Evolutionary conservation across 1,140 invertebrate species (phyloP), one percentile per base, ranked within the genome.

Genomic region (Drosophila leontia): DNA sequence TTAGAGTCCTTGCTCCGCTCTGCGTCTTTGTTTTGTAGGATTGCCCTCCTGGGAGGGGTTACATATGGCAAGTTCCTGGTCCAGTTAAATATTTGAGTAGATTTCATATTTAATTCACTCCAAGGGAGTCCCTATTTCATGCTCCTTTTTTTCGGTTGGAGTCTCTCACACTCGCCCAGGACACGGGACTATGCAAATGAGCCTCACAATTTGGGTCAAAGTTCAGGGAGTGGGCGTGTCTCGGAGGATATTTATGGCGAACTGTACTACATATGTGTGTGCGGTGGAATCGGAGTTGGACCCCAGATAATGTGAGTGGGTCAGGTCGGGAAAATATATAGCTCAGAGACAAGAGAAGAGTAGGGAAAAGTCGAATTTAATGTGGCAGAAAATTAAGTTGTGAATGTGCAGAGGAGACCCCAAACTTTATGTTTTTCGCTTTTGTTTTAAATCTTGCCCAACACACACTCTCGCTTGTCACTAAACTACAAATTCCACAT

Each of bases 71-170:
- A 13, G 50, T 17, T 19, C 17, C 44, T 15, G 37, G 45, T n/a
- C 53, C 60, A 57, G 71, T 78, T 88, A 84, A 87, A 87, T 87
- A 88, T 87, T 87, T 83, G 72, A 78, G 67, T 80, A 71, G 80
- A 61, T 83, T 80, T 74, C 61, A 71, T 77, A 88, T 80, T 88
- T 87, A 88, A 87, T 88, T 88, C 78, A 83, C 86, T 80, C 80
- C 44, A 80, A 78, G 84, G 84, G 79, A 56, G 37, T 72, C 37
- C 29, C n/a, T 45, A 35, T 3, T 44, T 69, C 39, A 26, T 63
- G 37, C 19, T 70, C 68, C 35, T 35, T 61, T 72, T 68, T 69
- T 39, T 8, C 23, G 19, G 45, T 11, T 29, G 13, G 8, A 19
- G 17, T 19, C 3, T 50, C 75, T 45, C n/a, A 23, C 45, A 44